Percentiles rank a stretch among this genome's conserved stretches.
These are phyloP conservation scores for Spizaetus ornatus DNA, from an alignment of 2,113 vertebrate species.

Conservation along the genomic window DNA sequence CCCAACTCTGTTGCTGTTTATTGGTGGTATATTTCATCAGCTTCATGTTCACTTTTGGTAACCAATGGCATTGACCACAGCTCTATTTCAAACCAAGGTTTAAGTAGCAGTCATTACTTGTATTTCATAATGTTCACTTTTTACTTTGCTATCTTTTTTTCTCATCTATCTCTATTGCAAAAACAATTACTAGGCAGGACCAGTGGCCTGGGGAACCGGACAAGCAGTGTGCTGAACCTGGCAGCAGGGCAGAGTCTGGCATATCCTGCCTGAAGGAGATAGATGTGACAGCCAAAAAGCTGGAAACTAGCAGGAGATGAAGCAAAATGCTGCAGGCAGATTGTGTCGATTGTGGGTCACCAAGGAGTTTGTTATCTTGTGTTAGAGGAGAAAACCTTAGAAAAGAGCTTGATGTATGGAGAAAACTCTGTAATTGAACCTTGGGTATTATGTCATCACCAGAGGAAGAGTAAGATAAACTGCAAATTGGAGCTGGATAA, in stretches of 20 bases:
- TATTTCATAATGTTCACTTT: background rate
- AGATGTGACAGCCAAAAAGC: background rate
- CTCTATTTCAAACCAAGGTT: background rate
- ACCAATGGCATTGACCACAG: background rate
- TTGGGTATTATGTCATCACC: background rate
- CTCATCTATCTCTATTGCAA: background rate
- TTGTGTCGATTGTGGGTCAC: background rate
- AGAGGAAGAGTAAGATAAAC: background rate
- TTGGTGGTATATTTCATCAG: background rate
- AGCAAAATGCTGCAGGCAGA: background rate
- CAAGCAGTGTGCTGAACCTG: background rate
- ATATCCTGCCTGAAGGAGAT: background rate
- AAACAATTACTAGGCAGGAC: background rate
- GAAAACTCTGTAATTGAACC: background rate
- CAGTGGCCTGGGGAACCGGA: background rate
- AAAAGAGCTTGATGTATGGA: background rate
- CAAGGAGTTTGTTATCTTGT: background rate
- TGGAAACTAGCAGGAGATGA: background rate
- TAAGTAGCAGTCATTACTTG: background rate
- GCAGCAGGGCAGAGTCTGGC: background rate
- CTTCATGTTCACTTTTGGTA: background rate
- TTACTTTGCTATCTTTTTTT: background rate
- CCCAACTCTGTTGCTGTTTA: background rate
- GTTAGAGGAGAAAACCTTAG: background rate
- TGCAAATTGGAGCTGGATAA: background rate